Evolutionary conservation across 2,888 invertebrate species (phyloP), one percentile per base, ranked within the genome.

Genomic region (Limnephilus lunatus): DNA sequence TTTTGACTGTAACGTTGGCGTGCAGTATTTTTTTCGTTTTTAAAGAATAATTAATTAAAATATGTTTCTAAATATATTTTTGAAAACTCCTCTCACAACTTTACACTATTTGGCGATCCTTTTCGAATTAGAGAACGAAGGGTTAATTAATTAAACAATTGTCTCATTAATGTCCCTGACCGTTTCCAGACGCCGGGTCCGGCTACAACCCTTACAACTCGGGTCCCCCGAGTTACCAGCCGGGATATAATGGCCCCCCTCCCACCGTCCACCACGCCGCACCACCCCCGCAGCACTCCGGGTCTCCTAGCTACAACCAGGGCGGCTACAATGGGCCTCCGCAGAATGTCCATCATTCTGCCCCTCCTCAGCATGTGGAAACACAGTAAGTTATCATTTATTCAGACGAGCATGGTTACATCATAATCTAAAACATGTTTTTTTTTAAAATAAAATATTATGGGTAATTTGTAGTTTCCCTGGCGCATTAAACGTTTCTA

Each of bases 251-350:
- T 39, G 90, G 80, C 14, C 81, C 91, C 83, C 85, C 32, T 25
- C 32, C 92, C 88, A 44, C 91, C 92, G 92, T 92, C 81, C 86
- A 86, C 30, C n/a, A n/a, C 53, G 1, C 44, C 31, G 12, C 39
- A 1, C 85, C 39, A 1, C 85, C 32, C 32, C 39, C 82, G 32
- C 48, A 25, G 44, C 82, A 82, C 81, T 9, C 82, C 11, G 32
- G n/a, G 5, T n/a, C 68, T n/a, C 68, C 68, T 68, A 68, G 68
- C 68, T 68, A 68, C 12, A 53, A 82, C 48, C 68, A 31, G 7
- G 89, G 91, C 53, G 81, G 89, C 32, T 92, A 90, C 88, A 90
- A 92, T 39, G 83, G 86, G 5, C 81, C 91, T 83, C 25, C 83
- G 83, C 83, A 91, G 90, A 30, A 91, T 92, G 92, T 92, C 85